These are phyloP conservation scores for Diceros bicornis DNA, from an alignment of 2,797 vertebrate species.

Conservation along the genomic window DNA sequence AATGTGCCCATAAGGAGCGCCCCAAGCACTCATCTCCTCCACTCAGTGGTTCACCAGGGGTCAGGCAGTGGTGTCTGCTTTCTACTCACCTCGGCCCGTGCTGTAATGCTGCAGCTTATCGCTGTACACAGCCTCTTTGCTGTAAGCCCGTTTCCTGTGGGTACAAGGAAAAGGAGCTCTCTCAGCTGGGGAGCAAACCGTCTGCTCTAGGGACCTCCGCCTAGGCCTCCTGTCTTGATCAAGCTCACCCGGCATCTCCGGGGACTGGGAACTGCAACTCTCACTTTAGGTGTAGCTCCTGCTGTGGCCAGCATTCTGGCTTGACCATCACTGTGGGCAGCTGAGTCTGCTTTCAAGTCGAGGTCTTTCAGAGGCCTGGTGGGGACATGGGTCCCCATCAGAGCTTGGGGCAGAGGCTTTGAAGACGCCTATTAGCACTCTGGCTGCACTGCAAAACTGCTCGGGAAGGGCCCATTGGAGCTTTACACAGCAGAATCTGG, in stretches of 20 bases:
- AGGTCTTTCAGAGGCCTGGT: background rate
- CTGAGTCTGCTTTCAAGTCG: background rate
- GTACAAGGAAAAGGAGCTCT: constrained; percentile 57
- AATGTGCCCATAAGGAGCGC: background rate
- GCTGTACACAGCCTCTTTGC: constrained; percentile 98
- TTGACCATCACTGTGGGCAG: background rate
- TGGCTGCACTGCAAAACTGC: background rate
- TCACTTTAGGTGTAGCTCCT: background rate
- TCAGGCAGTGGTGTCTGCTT: background rate
- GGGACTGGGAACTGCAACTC: background rate
- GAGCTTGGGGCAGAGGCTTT: background rate
- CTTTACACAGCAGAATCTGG: background rate
- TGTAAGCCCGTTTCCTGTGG: constrained; percentile 97
- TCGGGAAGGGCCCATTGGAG: background rate
- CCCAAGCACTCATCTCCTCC: background rate
- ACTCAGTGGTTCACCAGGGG: background rate
- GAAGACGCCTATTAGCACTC: background rate
- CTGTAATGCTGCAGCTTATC: constrained; percentile 99
- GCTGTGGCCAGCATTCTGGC: background rate
- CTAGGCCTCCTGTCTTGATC: background rate
- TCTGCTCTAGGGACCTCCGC: background rate
- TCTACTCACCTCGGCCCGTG: constrained; percentile 96
- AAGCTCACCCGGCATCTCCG: background rate
- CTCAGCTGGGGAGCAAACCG: background rate
- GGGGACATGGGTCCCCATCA: background rate